Evolutionary conservation across 2,888 invertebrate genomes (phyloP), one percentile per base, ranked within the genome.

Genomic region (Electrophaes corylata): DNA sequence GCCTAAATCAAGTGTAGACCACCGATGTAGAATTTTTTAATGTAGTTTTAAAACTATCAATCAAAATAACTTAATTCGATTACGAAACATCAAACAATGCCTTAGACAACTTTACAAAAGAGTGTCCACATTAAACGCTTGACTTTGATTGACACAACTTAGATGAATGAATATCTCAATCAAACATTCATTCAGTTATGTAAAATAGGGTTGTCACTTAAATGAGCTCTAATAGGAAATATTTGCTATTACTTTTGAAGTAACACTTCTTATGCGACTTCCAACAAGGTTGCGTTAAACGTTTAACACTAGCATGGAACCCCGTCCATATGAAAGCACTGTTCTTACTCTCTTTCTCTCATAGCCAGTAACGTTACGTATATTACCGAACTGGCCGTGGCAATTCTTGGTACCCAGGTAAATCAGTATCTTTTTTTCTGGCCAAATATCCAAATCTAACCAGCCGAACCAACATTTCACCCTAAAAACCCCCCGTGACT

Each of bases 101-200:
- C 16, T 37, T 29, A 45, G 53, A 54, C 56, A 60, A 40, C 49
- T 10, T 44, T 37, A 59, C 59, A 61, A 61, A 64, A 61, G 50
- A 54, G 57, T 58, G 60, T 56, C 65, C 50, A 52, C 64, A 56
- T 44, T 20, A 39, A 29, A 40, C 29, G 12, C 19, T 43, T 51
- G 49, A 48, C 35, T 64, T 50, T 67, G 65, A 63, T 62, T 69
- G 65, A 65, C 67, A 67, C 58, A 60, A 55, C 48, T 35, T 46
- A 65, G 69, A 73, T 70, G 66, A 72, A 73, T 69, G 71, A 65
- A 68, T 53, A 50, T 58, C 56, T 70, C 67, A 70, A 73, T 74
- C 69, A 69, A 16, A 12, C 43, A 23, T 41, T 66, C 68, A 66
- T 72, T 73, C 65, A 59, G 46, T 53, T 57, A 39, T 65, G 44